Conservation (phyloP, 2,888 invertebrate genomes). For the Cremastobaeus sp. region DNA sequence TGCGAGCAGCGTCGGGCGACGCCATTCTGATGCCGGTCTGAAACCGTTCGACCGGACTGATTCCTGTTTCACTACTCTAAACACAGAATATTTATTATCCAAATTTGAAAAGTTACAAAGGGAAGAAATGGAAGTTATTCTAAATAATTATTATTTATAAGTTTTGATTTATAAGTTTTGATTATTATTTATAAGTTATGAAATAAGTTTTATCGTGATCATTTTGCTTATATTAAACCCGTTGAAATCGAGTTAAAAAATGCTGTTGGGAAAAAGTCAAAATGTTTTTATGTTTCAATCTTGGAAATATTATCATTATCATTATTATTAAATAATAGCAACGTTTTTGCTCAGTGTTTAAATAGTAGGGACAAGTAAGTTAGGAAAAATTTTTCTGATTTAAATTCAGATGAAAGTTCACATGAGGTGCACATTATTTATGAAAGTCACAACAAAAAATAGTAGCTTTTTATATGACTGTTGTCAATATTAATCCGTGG, state of each 20-base stretch:
- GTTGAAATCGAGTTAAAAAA: constrained; percentile 3
- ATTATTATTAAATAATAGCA: not conserved
- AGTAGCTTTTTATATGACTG: constrained; percentile 18
- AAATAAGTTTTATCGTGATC: constrained; percentile 2
- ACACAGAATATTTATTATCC: constrained; percentile 21
- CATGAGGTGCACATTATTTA: constrained; percentile 15
- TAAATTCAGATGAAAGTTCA: constrained; percentile 17
- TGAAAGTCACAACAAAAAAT: constrained; percentile 12
- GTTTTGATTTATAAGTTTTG: not conserved
- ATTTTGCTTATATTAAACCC: constrained; percentile 16
- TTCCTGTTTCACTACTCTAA: constrained; percentile 18
- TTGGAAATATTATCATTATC: constrained; percentile 16
- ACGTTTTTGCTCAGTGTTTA: constrained; percentile 25
- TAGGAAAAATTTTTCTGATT: constrained; percentile 10
- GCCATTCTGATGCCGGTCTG: too few relatives aligned
- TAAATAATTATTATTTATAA: constrained; percentile 22
- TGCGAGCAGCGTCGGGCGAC: too few relatives aligned
- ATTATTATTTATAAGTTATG: constrained; percentile 18
- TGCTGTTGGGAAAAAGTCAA: not conserved
- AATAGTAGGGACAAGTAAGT: constrained; percentile 7
- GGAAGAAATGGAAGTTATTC: constrained; percentile 6
- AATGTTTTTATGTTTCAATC: constrained; percentile 25
- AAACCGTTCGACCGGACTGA: too few relatives aligned
- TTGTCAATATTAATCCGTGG: constrained; percentile 25
- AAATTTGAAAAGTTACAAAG: constrained; percentile 8